Evolutionary conservation across 2,113 vertebrate genomes (phyloP), one percentile per base, ranked within the genome.

Genomic region (Vulpes ferrilata): DNA sequence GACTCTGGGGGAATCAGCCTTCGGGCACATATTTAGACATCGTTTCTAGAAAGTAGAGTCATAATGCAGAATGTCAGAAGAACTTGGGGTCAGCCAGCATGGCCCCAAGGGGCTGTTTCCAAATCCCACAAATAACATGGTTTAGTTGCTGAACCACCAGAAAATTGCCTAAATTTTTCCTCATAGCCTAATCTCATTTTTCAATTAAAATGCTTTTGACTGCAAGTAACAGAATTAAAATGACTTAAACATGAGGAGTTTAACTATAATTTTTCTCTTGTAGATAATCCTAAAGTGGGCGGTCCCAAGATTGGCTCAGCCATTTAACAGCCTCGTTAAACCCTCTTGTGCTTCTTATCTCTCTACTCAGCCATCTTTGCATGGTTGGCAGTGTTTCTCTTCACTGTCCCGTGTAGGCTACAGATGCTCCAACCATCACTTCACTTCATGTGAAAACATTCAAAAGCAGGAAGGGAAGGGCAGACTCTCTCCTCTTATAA

Each of bases 191-290:
- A 43, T 86, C 30, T 64, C 89, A 35, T 38, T 76, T 86, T 78
- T 95, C 80, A 65, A 48, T 85, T 92, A 88, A 80, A 80, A 89
- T 92, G 32, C 22, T 30, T 95, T 83, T 83, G 69, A 48, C 96
- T 93, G 43, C 88, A 96, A 88, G 30, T 95, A 83, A 93, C 69
- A 95, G 20, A 51, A 51, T 71, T 84, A 90, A 51, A 65, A 35
- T 35, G 48, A 35, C 48, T 59, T 11, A 64, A 82, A 73, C 11
- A 32, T 11, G 4, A 3, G n/a, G 69, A 22, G 11, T 78, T 76
- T 30, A 60, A 43, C 15, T 51, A n/a, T 38, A 51, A 53, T 43
- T 55, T 65, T 84, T 64, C 79, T 89, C 53, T 53, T 17, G 9
- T 82, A 87, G 90, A 81, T 65, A 88, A 55, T 53, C 67, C 48